Evolutionary conservation across 2,888 invertebrate genomes (phyloP), one percentile per base, ranked within the genome.

Genomic region (Eristalis intricaria): DNA sequence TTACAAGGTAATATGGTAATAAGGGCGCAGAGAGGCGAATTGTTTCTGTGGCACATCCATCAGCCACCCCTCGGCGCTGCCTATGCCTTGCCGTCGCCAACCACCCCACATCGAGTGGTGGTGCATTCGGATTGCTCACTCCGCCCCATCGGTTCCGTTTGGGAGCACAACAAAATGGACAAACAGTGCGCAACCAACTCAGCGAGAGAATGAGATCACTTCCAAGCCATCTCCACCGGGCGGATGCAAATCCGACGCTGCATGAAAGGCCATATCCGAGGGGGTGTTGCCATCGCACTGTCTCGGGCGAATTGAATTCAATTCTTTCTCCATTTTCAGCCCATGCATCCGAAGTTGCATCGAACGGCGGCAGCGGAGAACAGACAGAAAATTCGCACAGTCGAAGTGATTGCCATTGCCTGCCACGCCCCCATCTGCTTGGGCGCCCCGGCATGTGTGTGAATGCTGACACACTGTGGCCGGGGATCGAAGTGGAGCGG

Each of bases 1-100:
- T 91, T 90, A 91, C 89, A 89, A 89, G 90, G 89, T 90, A 91
- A 90, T 91, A 91, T 91, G 91, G 90, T 91, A 91, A 91, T 84
- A 87, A 84, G 87, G 87, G 68, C 79, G 84, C 87, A 84, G 80
- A 80, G 80, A 79, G 79, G 76, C 87, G 87, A 83, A 79, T 79
- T 74, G 78, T 78, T 86, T 71, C 70, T 75, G 38, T 78, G 50
- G 86, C 78, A 78, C 83, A 87, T 90, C 89, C 89, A 84, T 80
- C 69, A 76, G 69, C 66, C 71, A 79, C 35, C 69, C 64, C 73
- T 40, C 61, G 66, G 19, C 50, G 50, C 19, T 50, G 50, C 50
- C 50, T 8, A 19, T n/a, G 8, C 56, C 73, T 8, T n/a, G 8
- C 56, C 73, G 64, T 38, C 38, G 80, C 38, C 81, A 84, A 61